Evolutionary conservation across 2,797 vertebrate species (phyloP).

Genomic region (Alauda arvensis): DNA sequence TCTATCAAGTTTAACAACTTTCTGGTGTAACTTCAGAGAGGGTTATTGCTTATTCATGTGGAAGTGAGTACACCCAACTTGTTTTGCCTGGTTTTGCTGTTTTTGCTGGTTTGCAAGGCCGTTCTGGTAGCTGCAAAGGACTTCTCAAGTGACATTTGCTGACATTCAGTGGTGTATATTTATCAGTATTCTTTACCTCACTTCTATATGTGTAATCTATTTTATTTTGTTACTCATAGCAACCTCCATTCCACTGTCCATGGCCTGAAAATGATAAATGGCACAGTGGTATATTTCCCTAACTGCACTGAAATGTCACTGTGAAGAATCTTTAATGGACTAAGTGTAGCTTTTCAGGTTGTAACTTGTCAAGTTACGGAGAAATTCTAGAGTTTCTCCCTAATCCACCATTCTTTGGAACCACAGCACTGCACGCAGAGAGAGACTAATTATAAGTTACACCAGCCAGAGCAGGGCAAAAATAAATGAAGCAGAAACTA

Average conservation of each 20-base stretch:
- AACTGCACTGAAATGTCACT: conserved; percentile 97
- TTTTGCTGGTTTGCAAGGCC: conserved; percentile 86
- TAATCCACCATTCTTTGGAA: conserved; percentile 80
- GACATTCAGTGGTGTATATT: conserved; percentile 99
- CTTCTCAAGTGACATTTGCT: conserved; percentile 99
- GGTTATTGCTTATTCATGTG: conserved; percentile 96
- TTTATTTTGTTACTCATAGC: conserved; percentile 89
- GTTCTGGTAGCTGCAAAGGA: conserved; percentile 95
- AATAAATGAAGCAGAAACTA: conserved; percentile 83
- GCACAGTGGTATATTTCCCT: conserved; percentile 85
- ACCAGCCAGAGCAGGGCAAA: conserved; percentile 84
- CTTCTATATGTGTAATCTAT: conserved; percentile 91
- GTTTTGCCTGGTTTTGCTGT: conserved; percentile 83
- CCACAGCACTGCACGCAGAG: conserved; percentile 82
- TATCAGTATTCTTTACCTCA: conserved; percentile 94
- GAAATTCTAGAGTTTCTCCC: conserved; percentile 89
- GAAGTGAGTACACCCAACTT: conserved; percentile 88
- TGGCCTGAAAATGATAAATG: conserved; percentile 93
- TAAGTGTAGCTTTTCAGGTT: conserved; percentile 99
- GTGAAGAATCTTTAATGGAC: conserved; percentile 97
- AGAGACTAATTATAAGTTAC: conserved; percentile 92
- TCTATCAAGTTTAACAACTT: conserved; percentile 89
- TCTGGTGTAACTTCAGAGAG: conserved; percentile 87
- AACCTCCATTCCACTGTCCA: conserved; percentile 84
- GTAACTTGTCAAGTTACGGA: conserved; percentile 94